Conservation (phyloP, 2,797 vertebrate species). For the Phalloptychus januarius region DNA sequence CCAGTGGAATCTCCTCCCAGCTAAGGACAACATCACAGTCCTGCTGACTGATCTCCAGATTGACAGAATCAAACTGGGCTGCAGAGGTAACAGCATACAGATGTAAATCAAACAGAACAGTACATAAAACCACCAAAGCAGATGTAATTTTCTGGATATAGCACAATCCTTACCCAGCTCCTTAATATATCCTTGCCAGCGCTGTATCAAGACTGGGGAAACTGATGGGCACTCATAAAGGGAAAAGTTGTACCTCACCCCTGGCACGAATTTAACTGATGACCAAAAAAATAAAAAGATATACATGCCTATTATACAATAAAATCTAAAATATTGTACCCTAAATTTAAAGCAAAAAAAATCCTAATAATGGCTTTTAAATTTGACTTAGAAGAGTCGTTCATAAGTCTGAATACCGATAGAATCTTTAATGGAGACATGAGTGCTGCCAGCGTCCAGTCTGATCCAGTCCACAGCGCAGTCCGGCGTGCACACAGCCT, state of each 20-base stretch:
- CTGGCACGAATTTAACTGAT: slow-evolving; percentile 71
- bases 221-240: slow-evolving; percentile 73
- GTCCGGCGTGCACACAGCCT: slow-evolving; percentile 52
- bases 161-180: slow-evolving; percentile 72
- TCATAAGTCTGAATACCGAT: slow-evolving; percentile 1
- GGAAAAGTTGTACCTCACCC: slow-evolving; percentile 78
- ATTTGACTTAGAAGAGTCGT: slow-evolving; percentile 16
- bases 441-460: slow-evolving; percentile 58
- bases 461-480: slow-evolving; percentile 77
- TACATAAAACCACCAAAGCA: not conserved
- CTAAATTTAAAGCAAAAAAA: not conserved
- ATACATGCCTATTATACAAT: not conserved
- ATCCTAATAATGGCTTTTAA: not conserved
- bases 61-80: slow-evolving; percentile 67
- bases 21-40: slow-evolving; percentile 65
- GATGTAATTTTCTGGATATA: not conserved
- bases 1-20: slow-evolving; percentile 71
- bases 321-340: not conserved
- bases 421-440: slow-evolving; percentile 68
- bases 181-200: slow-evolving; percentile 74
- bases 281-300: slow-evolving; percentile 23
- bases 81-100: not conserved
- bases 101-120: not conserved
- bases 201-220: slow-evolving; percentile 62
- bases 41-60: slow-evolving; percentile 60